A percentile compares a stretch with the other conserved stretches of the same genome.
These are phyloP conservation scores for Taenaris catops DNA, from an alignment of 2,888 invertebrate species.

Conservation along the genomic window DNA sequence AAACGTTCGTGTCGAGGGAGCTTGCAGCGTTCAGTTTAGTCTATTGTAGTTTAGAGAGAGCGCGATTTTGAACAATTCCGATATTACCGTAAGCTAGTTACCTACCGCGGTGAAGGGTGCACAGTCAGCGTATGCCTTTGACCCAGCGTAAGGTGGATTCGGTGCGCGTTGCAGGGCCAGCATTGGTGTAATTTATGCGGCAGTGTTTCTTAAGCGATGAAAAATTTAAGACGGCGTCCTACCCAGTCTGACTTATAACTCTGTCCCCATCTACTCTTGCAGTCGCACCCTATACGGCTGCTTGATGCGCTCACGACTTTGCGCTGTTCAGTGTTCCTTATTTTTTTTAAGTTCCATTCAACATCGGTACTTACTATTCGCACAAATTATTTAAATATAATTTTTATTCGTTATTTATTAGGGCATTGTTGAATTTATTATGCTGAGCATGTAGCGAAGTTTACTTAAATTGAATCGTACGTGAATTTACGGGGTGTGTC, in stretches of 20 bases:
- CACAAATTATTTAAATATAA: conserved; percentile 48
- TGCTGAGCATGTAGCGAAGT: conserved; percentile 50
- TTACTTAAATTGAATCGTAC: conserved; percentile 75
- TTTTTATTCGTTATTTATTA: conserved; percentile 51
- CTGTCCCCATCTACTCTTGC: too few relatives aligned
- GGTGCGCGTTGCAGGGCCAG: too few relatives aligned
- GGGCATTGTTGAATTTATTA: conserved; percentile 49
- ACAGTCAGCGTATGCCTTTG: conserved; percentile 2
- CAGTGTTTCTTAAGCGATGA: too few relatives aligned
- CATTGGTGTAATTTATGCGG: too few relatives aligned
- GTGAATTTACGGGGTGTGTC: conserved; percentile 25
- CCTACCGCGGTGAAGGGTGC: conserved; percentile 29
- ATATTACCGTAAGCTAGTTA: conserved; percentile 50
- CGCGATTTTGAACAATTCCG: conserved; percentile 13
- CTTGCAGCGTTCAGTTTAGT: conserved; percentile 68
- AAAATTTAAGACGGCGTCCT: too few relatives aligned
- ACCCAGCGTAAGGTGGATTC: too few relatives aligned
- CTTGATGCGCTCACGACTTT: too few relatives aligned
- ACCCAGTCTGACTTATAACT: too few relatives aligned
- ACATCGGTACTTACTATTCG: conserved; percentile 65
- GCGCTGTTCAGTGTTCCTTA: too few relatives aligned
- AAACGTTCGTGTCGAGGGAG: conserved; percentile 52
- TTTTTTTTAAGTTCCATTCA: conserved; percentile 27
- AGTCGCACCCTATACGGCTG: too few relatives aligned
- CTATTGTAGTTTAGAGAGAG: conserved; percentile 23